These are phyloP conservation scores for Drosophila cognata DNA, from an alignment of 2,888 invertebrate species.

Conservation along the genomic window DNA sequence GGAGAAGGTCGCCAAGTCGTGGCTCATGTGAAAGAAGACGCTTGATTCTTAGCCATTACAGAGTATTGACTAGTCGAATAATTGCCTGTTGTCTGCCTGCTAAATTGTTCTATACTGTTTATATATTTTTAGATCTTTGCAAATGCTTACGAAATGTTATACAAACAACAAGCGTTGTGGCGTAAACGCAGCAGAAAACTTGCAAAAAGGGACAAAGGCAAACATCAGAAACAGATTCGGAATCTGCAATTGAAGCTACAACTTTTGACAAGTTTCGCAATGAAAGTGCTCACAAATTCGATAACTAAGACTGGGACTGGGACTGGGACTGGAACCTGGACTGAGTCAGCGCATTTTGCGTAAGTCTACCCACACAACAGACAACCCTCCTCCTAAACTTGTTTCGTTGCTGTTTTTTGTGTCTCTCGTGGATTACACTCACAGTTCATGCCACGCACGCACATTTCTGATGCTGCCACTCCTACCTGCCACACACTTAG, in stretches of 20 bases:
- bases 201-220: constrained; percentile 15
- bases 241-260: constrained; percentile 13
- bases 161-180: background rate
- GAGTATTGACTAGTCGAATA: background rate
- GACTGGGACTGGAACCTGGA: background rate
- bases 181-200: constrained; percentile 38
- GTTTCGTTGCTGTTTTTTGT: background rate
- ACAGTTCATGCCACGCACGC: background rate
- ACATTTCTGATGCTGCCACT: constrained; percentile 3
- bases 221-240: constrained; percentile 13
- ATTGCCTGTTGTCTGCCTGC: background rate
- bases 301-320: constrained; percentile 3
- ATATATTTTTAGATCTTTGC: background rate
- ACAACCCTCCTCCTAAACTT: background rate
- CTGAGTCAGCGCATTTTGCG: constrained; percentile 50
- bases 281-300: constrained; percentile 32
- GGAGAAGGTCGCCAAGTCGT: background rate
- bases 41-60: background rate
- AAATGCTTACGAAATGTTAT: background rate
- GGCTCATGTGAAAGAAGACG: background rate
- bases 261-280: constrained; percentile 23
- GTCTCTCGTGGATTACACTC: background rate
- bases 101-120: background rate
- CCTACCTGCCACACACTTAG: constrained; percentile 5
- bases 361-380: constrained; percentile 19